Evolutionary conservation across 1,140 invertebrate species (phyloP).

Genomic region (Euura saliciscinereae): DNA sequence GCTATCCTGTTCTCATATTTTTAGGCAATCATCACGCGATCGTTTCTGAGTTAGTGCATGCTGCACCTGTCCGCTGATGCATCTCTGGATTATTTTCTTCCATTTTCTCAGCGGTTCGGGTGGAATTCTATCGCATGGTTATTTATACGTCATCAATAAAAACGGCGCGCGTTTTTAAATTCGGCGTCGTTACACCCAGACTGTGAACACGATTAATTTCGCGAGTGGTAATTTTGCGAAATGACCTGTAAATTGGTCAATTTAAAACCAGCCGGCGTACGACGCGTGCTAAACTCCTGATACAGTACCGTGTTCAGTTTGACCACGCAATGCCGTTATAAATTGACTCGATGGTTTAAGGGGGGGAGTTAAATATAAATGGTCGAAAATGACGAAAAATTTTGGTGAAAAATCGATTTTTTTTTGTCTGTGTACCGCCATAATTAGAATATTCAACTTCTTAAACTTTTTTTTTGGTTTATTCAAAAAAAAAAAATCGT

Average conservation of each 20-base stretch:
- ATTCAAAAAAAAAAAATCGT: too few species aligned
- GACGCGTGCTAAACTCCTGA: not conserved
- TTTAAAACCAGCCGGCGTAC: not conserved
- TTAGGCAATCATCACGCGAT: not conserved
- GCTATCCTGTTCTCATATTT: not conserved
- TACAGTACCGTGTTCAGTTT: not conserved
- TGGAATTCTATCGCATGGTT: too few species aligned
- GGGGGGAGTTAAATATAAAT: too few species aligned
- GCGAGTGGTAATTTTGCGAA: not conserved
- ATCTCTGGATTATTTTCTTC: not conserved
- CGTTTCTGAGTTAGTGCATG: not conserved
- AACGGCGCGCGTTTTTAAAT: too few species aligned
- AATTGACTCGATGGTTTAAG: not conserved
- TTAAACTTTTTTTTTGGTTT: too few species aligned
- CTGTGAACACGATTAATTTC: not conserved
- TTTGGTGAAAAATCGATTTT: too few species aligned
- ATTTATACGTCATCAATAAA: too few species aligned
- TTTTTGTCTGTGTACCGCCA: too few species aligned
- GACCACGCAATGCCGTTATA: not conserved
- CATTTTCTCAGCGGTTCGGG: too few species aligned
- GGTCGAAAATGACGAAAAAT: too few species aligned
- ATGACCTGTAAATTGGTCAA: slow-evolving; percentile 1
- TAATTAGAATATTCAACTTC: too few species aligned
- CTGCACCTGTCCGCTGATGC: not conserved
- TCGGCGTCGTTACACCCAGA: too few species aligned